Conservation (phyloP, 2,888 invertebrate genomes). For the Agonopterix arenella region DNA sequence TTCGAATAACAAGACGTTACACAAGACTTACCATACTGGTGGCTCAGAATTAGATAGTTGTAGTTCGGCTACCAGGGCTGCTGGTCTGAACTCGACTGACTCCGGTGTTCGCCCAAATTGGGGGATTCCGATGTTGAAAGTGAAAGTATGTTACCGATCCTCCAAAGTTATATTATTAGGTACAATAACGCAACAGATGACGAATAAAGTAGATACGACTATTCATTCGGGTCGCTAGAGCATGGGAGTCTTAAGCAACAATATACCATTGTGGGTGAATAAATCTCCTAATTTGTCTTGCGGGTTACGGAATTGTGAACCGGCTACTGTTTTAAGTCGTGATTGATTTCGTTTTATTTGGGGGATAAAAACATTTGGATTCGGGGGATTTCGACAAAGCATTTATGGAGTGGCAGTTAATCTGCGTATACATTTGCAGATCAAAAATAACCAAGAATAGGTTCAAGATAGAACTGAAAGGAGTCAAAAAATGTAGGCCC, state of each 20-base stretch:
- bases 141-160: slow-evolving; percentile 50
- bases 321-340: not conserved
- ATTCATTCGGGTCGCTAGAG: slow-evolving; percentile 23
- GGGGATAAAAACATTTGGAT: no score
- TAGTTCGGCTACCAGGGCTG: slow-evolving; percentile 15
- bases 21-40: slow-evolving; percentile 29
- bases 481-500: no score
- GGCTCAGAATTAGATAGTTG: not conserved
- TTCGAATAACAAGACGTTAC: not conserved
- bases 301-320: not conserved
- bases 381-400: no score
- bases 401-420: no score
- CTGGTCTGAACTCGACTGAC: slow-evolving; percentile 24
- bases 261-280: not conserved
- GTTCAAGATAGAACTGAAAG: no score
- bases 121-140: slow-evolving; percentile 44
- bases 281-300: not conserved
- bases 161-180: slow-evolving; percentile 19
- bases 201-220: slow-evolving; percentile 22
- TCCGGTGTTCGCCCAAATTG: slow-evolving; percentile 17
- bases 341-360: not conserved
- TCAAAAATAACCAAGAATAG: no score
- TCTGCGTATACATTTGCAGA: no score
- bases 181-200: slow-evolving; percentile 43
- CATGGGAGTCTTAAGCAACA: slow-evolving; percentile 16